A percentile compares a stretch with the other conserved stretches of the same genome.
Evolutionary conservation across 2,113 vertebrate genomes (phyloP).

Genomic region (Etia nguti): DNA sequence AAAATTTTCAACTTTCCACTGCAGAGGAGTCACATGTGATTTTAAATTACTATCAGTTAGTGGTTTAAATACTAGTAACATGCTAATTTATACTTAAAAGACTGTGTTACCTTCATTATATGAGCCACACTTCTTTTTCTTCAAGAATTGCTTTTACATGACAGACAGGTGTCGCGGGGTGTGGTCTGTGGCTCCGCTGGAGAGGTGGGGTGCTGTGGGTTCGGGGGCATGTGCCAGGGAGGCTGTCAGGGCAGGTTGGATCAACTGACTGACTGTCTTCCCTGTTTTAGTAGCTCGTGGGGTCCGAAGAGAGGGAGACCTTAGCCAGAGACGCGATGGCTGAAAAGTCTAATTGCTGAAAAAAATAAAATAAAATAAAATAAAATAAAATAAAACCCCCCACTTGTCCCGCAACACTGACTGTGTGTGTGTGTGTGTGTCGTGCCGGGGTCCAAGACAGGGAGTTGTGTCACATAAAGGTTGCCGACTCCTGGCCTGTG

Average conservation of each 20-base stretch:
- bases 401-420: not conserved
- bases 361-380: not conserved
- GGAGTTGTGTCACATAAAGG: not conserved
- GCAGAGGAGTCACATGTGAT: not conserved
- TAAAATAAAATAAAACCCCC: not conserved
- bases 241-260: not conserved
- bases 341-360: not conserved
- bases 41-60: not conserved
- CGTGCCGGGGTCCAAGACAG: not conserved
- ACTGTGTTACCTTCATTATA: not conserved
- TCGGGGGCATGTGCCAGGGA: not conserved
- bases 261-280: not conserved
- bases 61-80: not conserved
- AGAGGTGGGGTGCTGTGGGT: not conserved
- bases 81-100: not conserved
- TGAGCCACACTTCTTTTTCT: not conserved
- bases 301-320: not conserved
- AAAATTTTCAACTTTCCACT: not conserved
- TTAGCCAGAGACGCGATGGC: not conserved
- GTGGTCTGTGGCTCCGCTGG: not conserved
- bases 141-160: not conserved
- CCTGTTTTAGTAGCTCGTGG: not conserved
- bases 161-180: not conserved
- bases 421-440: fast-evolving
- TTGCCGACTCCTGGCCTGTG: not conserved